Conservation (phyloP, 1,140 invertebrate species). For the Cephus cinctus region DNA sequence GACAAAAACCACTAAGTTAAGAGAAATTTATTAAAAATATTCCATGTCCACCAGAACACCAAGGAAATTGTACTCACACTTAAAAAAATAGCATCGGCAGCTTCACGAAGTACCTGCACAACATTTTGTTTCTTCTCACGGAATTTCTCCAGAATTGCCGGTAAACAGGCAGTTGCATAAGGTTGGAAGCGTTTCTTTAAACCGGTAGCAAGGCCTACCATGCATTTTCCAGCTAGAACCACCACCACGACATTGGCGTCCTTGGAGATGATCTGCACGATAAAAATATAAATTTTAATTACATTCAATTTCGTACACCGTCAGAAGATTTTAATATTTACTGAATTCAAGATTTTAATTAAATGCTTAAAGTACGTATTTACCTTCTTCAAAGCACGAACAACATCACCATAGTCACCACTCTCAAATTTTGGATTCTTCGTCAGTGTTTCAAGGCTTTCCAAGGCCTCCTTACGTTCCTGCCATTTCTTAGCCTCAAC, state of each 20-base stretch:
- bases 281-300: constrained; percentile 16
- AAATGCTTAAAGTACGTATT: constrained; percentile 13
- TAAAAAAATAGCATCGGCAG: constrained; percentile 87
- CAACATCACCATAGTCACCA: constrained; percentile 91
- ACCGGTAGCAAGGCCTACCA: constrained; percentile 80
- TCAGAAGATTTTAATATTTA: constrained; percentile 10
- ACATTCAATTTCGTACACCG: constrained; percentile 10
- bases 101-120: constrained; percentile 80
- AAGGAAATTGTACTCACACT: constrained; percentile 60
- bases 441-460: constrained; percentile 75
- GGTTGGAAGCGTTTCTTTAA: constrained; percentile 85
- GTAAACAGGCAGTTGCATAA: constrained; percentile 79
- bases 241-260: constrained; percentile 96
- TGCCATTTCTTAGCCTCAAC: constrained; percentile 97
- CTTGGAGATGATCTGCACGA: constrained; percentile 76
- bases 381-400: constrained; percentile 87
- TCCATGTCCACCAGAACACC: not conserved
- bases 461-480: constrained; percentile 89
- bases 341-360: not conserved
- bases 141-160: constrained; percentile 90
- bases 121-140: constrained; percentile 96
- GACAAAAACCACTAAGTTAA: constrained; percentile 13
- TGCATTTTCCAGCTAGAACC: constrained; percentile 80
- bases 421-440: constrained; percentile 84
- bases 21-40: constrained; percentile 8